Percentiles rank a stretch among this genome's conserved stretches.
These are phyloP conservation scores for Poeciliopsis gracilis DNA, from an alignment of 2,797 vertebrate species.

Conservation along the genomic window DNA sequence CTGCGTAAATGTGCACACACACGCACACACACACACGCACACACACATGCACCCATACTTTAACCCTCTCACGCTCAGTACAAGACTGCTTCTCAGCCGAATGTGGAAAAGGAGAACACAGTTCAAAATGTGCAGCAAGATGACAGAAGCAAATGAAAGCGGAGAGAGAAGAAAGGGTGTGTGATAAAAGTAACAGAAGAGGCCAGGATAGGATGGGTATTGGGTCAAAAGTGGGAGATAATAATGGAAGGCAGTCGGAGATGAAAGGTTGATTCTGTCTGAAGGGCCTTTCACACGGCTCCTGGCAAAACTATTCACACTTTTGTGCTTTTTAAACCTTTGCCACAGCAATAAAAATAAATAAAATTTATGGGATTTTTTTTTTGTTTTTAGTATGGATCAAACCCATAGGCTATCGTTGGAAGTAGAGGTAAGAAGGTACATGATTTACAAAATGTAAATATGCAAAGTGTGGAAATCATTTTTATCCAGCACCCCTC, in stretches of 20 bases:
- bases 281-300: slow-evolving; percentile 11
- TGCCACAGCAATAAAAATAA: background rate
- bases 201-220: slow-evolving; percentile 4
- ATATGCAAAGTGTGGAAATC: background rate
- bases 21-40: background rate
- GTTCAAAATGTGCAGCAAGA: slow-evolving; percentile 8
- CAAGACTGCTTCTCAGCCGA: background rate
- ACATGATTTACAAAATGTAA: background rate
- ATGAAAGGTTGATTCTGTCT: slow-evolving; percentile 31
- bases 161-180: slow-evolving; percentile 1
- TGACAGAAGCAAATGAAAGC: slow-evolving; percentile 16
- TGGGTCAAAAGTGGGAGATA: slow-evolving; percentile 15
- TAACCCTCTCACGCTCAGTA: slow-evolving; percentile 1
- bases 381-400: no score
- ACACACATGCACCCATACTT: background rate
- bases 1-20: background rate
- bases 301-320: background rate
- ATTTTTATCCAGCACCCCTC: background rate
- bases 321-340: background rate
- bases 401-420: background rate
- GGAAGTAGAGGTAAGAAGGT: background rate
- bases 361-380: background rate
- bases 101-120: slow-evolving; percentile 14
- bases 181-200: slow-evolving; percentile 23
- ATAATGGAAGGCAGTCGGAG: slow-evolving; percentile 6